A percentile compares a stretch with the other conserved stretches of the same genome.
phyloP scores from a whole-genome alignment of 2,797 vertebrate genomes.

The Microctenopoma lineatum region DNA sequence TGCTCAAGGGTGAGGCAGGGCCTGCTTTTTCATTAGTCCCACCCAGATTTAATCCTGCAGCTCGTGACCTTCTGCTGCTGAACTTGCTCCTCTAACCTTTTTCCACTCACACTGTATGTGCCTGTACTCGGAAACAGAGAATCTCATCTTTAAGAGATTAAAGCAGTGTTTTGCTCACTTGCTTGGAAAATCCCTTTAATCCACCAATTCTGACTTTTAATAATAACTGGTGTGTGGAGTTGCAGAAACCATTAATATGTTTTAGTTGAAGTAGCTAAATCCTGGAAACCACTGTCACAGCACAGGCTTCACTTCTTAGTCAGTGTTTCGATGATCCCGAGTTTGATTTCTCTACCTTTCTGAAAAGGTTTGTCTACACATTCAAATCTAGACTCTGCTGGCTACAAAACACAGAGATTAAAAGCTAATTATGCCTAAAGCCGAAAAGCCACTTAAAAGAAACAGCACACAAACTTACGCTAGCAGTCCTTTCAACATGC shows the following conservation, averaged over 20 bases:
- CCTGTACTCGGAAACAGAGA: constrained; percentile 4
- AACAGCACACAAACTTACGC: constrained; percentile 38
- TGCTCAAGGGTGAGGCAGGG: too few species aligned
- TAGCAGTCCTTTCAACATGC: not conserved
- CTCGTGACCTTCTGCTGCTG: not conserved
- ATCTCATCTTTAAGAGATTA: constrained; percentile 57
- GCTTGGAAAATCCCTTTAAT: constrained; percentile 50
- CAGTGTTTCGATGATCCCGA: constrained; percentile 14
- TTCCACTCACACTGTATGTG: constrained; percentile 16
- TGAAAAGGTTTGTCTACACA: constrained; percentile 24
- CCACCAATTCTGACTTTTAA: constrained; percentile 41
- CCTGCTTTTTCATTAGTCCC: too few species aligned
- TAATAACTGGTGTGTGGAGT: constrained; percentile 22
- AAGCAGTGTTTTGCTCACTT: constrained; percentile 50
- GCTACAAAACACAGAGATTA: constrained; percentile 35
- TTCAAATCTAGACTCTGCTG: constrained; percentile 26
- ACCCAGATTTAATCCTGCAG: not conserved
- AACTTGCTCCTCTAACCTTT: not conserved
- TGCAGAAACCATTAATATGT: constrained; percentile 13
- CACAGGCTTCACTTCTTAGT: not conserved
- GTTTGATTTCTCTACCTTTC: constrained; percentile 12
- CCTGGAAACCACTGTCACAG: constrained; percentile 1
- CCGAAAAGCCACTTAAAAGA: constrained; percentile 47
- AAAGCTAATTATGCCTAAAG: constrained; percentile 49
- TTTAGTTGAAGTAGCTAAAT: constrained; percentile 13